Percentiles rank a stretch among this genome's conserved stretches.
Evolutionary conservation across 2,113 vertebrate species (phyloP).

Genomic region (Indicator indicator): DNA sequence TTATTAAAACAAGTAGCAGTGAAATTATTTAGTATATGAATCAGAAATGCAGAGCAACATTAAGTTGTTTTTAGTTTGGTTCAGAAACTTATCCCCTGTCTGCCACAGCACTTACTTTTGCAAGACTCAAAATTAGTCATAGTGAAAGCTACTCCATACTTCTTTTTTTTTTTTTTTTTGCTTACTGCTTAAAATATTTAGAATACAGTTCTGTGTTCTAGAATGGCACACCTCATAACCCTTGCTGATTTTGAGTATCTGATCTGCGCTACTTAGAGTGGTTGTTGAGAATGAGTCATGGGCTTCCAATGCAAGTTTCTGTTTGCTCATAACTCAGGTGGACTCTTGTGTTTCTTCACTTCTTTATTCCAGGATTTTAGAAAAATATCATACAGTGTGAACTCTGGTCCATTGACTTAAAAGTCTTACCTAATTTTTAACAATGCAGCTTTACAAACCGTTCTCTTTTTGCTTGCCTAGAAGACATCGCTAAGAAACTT

Average conservation of each 20-base stretch:
- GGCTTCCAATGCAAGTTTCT: not conserved
- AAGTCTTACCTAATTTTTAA: not conserved
- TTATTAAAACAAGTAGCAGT: not conserved
- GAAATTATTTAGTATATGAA: not conserved
- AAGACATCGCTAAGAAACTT: not conserved
- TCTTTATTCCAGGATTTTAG: not conserved
- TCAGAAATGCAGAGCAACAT: not conserved
- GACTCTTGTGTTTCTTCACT: not conserved
- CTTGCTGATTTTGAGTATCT: not conserved
- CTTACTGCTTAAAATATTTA: not conserved
- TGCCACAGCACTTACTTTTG: not conserved
- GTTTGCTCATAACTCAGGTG: not conserved
- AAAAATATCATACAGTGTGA: not conserved
- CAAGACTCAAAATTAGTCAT: not conserved
- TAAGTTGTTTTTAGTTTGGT: no score
- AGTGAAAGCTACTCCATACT: not conserved
- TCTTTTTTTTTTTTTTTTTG: not conserved
- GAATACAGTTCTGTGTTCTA: not conserved
- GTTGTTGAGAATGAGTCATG: not conserved
- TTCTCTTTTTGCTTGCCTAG: not conserved
- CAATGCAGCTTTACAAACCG: not conserved
- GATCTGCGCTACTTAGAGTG: fast-evolving
- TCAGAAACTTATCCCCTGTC: not conserved
- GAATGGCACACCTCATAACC: not conserved
- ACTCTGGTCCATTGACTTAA: not conserved